Conservation (phyloP, 2,797 vertebrate species). For the Molothrus aeneus region DNA sequence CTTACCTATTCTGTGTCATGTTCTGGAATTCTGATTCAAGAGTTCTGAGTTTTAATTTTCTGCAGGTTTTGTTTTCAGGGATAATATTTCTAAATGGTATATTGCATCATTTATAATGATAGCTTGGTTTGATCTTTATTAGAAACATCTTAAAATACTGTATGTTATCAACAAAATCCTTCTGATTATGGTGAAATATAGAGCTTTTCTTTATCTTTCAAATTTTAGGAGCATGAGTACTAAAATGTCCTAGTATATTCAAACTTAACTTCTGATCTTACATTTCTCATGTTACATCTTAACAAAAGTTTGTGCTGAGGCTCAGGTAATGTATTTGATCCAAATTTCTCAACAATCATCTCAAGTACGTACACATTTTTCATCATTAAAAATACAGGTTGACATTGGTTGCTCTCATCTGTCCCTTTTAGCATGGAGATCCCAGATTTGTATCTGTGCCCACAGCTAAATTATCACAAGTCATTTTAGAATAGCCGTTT, state of each 20-base stretch:
- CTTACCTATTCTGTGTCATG: not conserved
- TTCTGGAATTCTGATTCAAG: not conserved
- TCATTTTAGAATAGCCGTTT: not conserved
- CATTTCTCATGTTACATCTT: not conserved
- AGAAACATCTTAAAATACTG: not conserved
- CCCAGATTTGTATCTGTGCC: not conserved
- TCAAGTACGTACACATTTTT: not conserved
- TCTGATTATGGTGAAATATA: not conserved
- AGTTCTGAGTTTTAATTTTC: not conserved
- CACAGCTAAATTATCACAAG: not conserved
- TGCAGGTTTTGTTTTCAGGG: not conserved
- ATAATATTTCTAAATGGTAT: not conserved
- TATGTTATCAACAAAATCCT: not conserved
- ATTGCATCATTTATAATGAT: not conserved
- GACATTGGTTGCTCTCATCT: not conserved
- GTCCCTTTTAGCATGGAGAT: not conserved
- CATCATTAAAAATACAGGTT: not conserved
- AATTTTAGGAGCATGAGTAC: not conserved
- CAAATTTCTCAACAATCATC: not conserved
- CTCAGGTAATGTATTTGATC: not conserved
- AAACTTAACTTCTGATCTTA: not conserved
- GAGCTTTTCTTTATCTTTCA: not conserved
- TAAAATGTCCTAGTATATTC: not conserved
- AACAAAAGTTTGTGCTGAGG: not conserved
- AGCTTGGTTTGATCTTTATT: not conserved